Evolutionary conservation across 2,888 invertebrate species (phyloP), one percentile per base, ranked within the genome.

Genomic region (Neoaliturus tenellus): DNA sequence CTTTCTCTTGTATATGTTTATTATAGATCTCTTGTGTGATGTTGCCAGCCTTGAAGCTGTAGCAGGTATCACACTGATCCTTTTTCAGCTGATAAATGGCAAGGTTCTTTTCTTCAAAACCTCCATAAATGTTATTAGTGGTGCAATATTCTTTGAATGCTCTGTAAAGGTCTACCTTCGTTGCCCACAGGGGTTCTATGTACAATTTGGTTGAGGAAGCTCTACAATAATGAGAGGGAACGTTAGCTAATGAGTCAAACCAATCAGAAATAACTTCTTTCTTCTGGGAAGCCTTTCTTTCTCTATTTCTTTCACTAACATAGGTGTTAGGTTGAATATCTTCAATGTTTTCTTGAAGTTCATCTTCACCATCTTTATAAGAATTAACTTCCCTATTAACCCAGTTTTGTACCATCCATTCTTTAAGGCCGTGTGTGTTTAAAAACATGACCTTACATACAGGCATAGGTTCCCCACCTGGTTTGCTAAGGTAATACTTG

Each of bases 41-140:
- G 17, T 80, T 28, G 2, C 48, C 71, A 41, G 84, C 73, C 55
- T 85, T 80, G 14, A 51, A 81, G 25, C 67, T 39, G 48, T 28
- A 81, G 71, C 83, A 84, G 6, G 75, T 33, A 55, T 85, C 85
- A 51, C 84, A 73, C 12, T 83, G 73, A 35, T 85, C 83, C 73
- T 55, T 85, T 80, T 83, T 86, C 51, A 80, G 86, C 85, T 35
- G 85, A 84, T 20, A 86, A 80, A 78, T 85, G 73, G 28, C 84
- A 20, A 84, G 25, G 28, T 83, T 83, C 51, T 69, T 82, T 48
- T 0, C 3, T 44, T 75, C 71, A 55, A 82, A 80, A 82, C 75
- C n/a, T 41, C 10, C 55, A 41, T 48, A 69, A 85, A 83, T 23
- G 28, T 51, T 20, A 67, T 58, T n/a, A 44, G 14, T 23, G 80